Conservation (phyloP, 2,888 invertebrate genomes). For the Scelioninae gen. 2 region DNA sequence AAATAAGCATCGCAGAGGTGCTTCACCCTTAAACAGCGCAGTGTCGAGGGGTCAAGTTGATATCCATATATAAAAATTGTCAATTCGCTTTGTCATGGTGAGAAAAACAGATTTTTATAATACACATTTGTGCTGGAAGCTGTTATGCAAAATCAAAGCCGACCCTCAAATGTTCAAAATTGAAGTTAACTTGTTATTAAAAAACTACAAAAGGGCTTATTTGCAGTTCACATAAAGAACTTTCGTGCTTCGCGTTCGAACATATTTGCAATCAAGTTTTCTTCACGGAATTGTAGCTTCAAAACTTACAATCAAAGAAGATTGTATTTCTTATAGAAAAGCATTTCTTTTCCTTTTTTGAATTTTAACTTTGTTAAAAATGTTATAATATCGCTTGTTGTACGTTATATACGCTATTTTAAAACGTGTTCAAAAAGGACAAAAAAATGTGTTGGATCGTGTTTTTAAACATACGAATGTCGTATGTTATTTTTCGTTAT, state of each 20-base stretch:
- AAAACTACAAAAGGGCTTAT: conserved; percentile 6
- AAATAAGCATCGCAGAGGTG: conserved; percentile 55
- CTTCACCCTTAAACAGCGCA: conserved; percentile 52
- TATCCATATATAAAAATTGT: conserved; percentile 54
- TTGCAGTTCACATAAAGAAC: conserved; percentile 24
- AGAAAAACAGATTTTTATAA: conserved; percentile 47
- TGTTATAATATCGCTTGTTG: too few relatives aligned
- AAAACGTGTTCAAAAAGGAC: too few relatives aligned
- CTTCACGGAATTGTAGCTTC: conserved; percentile 7
- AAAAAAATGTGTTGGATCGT: too few relatives aligned
- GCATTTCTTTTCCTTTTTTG: too few relatives aligned
- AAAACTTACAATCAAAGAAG: too few relatives aligned
- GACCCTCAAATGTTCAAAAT: conserved; percentile 26
- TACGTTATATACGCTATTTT: too few relatives aligned
- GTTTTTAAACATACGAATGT: too few relatives aligned
- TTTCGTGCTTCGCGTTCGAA: conserved; percentile 28
- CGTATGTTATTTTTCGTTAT: too few relatives aligned
- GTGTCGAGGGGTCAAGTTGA: conserved; percentile 54
- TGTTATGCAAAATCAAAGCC: conserved; percentile 37
- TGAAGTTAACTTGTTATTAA: conserved; percentile 26
- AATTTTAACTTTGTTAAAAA: too few relatives aligned
- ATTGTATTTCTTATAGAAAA: too few relatives aligned
- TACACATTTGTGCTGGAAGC: conserved; percentile 23
- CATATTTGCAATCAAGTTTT: conserved; percentile 29
- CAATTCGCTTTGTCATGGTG: conserved; percentile 48